Evolutionary conservation across 2,888 invertebrate genomes (phyloP).

Genomic region (Ophonus ardosiacus): DNA sequence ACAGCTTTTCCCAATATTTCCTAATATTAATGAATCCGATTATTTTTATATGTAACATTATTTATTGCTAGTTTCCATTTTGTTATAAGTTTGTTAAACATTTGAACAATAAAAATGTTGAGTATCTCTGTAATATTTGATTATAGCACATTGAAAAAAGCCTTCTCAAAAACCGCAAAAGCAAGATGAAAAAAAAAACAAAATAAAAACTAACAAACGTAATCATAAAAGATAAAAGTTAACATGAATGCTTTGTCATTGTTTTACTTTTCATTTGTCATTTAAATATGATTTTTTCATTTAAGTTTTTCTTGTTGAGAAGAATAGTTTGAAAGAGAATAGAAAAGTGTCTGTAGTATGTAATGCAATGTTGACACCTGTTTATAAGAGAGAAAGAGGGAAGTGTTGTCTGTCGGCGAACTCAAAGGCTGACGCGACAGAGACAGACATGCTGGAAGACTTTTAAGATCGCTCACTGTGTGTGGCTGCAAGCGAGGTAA

Average conservation of each 20-base stretch:
- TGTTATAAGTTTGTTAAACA: background rate
- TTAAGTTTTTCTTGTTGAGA: background rate
- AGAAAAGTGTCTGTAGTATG: background rate
- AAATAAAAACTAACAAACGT: constrained; percentile 32
- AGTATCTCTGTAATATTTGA: constrained; percentile 12
- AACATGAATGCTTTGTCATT: constrained; percentile 13
- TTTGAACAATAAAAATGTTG: constrained; percentile 7
- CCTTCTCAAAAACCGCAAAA: constrained; percentile 24
- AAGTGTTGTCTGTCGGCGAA: constrained; percentile 54
- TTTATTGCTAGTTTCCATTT: background rate
- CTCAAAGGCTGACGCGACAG: constrained; percentile 66
- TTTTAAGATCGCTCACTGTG: constrained; percentile 64
- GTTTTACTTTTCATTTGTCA: constrained; percentile 34
- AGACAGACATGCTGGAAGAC: constrained; percentile 62
- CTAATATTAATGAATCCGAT: too few species aligned
- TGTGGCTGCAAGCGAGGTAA: constrained; percentile 54
- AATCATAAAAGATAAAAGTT: constrained; percentile 9
- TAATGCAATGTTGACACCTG: background rate
- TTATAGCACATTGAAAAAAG: constrained; percentile 25
- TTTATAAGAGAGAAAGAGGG: constrained; percentile 2
- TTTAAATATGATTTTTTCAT: constrained; percentile 9
- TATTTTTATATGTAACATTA: background rate
- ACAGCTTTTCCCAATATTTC: constrained; percentile 26
- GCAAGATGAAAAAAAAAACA: constrained; percentile 28
- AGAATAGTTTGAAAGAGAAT: background rate